A percentile compares a stretch with the other conserved stretches of the same genome.
These are phyloP conservation scores for Timandra comae DNA, from an alignment of 2,888 invertebrate genomes.

Conservation along the genomic window DNA sequence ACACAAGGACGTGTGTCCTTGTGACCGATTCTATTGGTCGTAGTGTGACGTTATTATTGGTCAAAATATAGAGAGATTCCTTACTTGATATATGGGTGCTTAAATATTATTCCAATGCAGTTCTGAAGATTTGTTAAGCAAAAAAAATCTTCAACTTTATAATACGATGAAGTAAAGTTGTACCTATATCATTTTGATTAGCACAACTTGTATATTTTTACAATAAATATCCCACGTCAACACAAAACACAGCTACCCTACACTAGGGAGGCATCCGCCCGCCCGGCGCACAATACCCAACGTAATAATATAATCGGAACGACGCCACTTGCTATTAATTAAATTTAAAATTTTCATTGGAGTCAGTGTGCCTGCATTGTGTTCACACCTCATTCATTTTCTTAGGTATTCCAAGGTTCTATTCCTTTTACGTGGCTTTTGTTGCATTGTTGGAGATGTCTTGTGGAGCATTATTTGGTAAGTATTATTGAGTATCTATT, in stretches of 20 bases:
- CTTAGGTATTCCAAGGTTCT: not conserved
- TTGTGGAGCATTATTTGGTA: not conserved
- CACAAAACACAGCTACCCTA: not conserved
- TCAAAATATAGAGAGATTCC: no score
- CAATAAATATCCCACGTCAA: not conserved
- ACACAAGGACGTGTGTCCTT: no score
- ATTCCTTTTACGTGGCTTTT: no score
- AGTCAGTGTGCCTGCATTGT: slow-evolving; percentile 5
- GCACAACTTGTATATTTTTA: not conserved
- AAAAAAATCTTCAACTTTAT: not conserved
- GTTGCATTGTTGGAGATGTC: not conserved
- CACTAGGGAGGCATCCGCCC: slow-evolving; percentile 4
- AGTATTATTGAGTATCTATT: no score
- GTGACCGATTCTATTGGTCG: no score
- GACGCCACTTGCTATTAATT: slow-evolving; percentile 71
- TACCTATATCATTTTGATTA: not conserved
- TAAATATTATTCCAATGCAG: no score
- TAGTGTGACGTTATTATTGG: no score
- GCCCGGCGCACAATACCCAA: slow-evolving; percentile 44
- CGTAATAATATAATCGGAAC: slow-evolving; percentile 71
- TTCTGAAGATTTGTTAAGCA: not conserved
- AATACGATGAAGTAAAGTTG: not conserved
- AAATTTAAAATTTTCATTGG: slow-evolving; percentile 71
- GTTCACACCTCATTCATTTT: not conserved
- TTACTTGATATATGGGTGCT: no score